These are phyloP conservation scores for Crossaster papposus DNA, from an alignment of 53 echinoderm and acorn worm genomes.

Conservation along the genomic window DNA sequence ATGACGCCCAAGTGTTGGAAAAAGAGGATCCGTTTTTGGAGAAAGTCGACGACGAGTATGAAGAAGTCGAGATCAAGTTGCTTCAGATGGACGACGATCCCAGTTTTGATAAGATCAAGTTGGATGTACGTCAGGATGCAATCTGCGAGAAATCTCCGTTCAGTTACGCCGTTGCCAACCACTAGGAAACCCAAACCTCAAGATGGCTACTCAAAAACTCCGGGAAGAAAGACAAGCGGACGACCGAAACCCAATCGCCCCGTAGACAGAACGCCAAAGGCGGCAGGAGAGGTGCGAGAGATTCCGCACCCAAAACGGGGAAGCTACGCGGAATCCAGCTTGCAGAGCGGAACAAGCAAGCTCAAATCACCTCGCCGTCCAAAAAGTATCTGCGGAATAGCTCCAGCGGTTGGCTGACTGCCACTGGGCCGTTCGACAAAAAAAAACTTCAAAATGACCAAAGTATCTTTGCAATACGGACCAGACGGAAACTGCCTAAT, in stretches of 20 bases:
- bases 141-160: slow-evolving; percentile 41
- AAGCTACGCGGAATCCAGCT: slow-evolving; percentile 39
- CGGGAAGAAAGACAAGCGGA: neutral
- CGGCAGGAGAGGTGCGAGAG: slow-evolving; percentile 34
- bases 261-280: neutral
- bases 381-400: slow-evolving; percentile 23
- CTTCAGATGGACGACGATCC: slow-evolving; percentile 20
- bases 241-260: slow-evolving; percentile 1
- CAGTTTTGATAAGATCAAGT: slow-evolving; percentile 33
- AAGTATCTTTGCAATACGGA: slow-evolving; percentile 53
- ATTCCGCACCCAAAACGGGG: slow-evolving; percentile 27
- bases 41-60: slow-evolving; percentile 23
- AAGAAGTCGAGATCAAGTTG: slow-evolving; percentile 33
- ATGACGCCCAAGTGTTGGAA: neutral
- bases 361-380: neutral
- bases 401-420: neutral
- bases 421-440: neutral
- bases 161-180: slow-evolving; percentile 39
- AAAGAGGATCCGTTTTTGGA: neutral
- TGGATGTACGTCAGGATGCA: slow-evolving; percentile 46
- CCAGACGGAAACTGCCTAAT: slow-evolving; percentile 42
- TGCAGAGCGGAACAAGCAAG: slow-evolving; percentile 23
- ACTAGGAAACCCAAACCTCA: neutral
- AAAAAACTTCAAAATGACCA: slow-evolving; percentile 50
- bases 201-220: neutral